Percentiles rank a stretch among this genome's conserved stretches.
phyloP scores from a whole-genome alignment of 2,797 vertebrate genomes.

The Zalophus californianus region DNA sequence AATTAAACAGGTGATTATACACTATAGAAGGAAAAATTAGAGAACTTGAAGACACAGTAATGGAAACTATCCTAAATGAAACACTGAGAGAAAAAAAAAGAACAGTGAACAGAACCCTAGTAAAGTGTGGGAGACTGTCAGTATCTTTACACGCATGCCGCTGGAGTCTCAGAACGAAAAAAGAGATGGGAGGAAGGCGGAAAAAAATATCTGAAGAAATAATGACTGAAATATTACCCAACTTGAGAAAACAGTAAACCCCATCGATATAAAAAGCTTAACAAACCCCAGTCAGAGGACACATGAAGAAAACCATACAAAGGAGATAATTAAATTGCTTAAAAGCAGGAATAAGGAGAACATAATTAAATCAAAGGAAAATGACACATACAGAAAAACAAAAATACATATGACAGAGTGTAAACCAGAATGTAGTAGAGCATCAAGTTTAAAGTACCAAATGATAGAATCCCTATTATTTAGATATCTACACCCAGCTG shows the following conservation, averaged over 20 bases:
- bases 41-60: not conserved
- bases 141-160: not conserved
- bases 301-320: not conserved
- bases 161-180: not conserved
- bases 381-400: not conserved
- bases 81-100: not conserved
- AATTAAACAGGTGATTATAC: not conserved
- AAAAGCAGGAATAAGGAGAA: not conserved
- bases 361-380: not conserved
- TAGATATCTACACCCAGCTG: not conserved
- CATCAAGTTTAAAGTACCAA: not conserved
- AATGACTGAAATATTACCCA: not conserved
- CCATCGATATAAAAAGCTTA: not conserved
- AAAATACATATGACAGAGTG: not conserved
- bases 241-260: not conserved
- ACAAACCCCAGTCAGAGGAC: not conserved
- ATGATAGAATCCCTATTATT: not conserved
- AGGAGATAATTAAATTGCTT: not conserved
- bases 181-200: not conserved
- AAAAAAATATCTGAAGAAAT: not conserved
- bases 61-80: not conserved
- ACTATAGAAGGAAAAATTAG: not conserved
- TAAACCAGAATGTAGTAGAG: not conserved
- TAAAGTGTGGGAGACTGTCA: not conserved
- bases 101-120: not conserved